Evolutionary conservation across 2,888 invertebrate species (phyloP), one percentile per base, ranked within the genome.

Genomic region (Ormyrus nitidulus): DNA sequence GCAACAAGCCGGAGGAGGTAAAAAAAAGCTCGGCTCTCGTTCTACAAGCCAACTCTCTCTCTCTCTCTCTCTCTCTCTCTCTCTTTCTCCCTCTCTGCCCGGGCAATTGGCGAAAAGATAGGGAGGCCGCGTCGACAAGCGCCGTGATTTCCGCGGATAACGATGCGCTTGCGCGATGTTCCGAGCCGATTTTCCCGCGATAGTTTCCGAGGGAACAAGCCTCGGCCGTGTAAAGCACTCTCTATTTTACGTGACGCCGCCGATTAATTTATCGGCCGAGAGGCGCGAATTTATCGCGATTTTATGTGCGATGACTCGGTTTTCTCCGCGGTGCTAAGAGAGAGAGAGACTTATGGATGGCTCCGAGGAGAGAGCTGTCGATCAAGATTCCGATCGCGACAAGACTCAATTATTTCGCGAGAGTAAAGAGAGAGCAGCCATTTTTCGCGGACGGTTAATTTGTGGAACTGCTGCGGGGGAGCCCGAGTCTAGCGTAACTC

Each of bases 71-170:
- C 34, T 34, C 4, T 34, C 34, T 34, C 9, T 46, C 7, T 11
- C 53, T 54, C 44, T 34, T 4, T 34, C 34, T 34, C 34, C 34
- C 34, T 34, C 34, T 34, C 9, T 46, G 3, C 13, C 53, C 48
- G 13, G 58, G 34, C 11, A 77, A 58, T 54, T 46, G 58, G 61
- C 53, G 65, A 68, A 68, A 34, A 72, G 71, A 72, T 61, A 72
- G 68, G 61, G 66, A 13, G 5, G 46, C 48, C 46, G 61, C 13
- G 19, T 59, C 58, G 75, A 79, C 79, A 79, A 75, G 77, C 68
- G 72, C 73, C 69, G 73, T 64, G 80, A 80, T 80, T 77, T 80
- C 73, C 77, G 77, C 34, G 77, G 80, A 80, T 77, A 80, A 77
- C 77, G 77, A 77, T 46, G 75, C 7, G 73, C 34, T 34, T 34